Percentiles rank a stretch among this genome's conserved stretches.
Conservation (phyloP, 1,140 invertebrate genomes). For the Maniola jurtina region DNA sequence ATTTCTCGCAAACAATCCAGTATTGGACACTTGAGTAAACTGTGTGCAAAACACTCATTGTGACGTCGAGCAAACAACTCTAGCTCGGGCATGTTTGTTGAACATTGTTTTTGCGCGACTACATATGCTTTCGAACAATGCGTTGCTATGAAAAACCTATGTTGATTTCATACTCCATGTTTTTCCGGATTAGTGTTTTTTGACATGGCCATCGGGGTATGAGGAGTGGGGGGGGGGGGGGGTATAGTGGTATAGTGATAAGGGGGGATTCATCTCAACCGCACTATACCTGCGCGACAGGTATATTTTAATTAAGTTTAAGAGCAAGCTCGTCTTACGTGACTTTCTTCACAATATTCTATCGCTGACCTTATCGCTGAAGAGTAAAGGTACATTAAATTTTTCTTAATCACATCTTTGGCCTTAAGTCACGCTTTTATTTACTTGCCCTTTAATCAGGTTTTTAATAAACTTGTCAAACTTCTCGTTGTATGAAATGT, state of each 20-base stretch:
- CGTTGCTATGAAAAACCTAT: neutral
- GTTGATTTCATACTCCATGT: neutral
- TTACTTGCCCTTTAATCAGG: neutral
- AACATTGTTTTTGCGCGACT: conserved; percentile 15
- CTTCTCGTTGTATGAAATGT: neutral
- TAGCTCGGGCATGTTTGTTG: conserved; percentile 18
- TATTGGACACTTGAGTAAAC: conserved; percentile 20
- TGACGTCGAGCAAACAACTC: conserved; percentile 19
- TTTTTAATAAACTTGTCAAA: neutral
- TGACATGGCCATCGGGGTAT: too few species aligned
- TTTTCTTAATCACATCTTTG: neutral
- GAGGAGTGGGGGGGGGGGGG: too few species aligned
- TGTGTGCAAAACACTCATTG: conserved; percentile 26
- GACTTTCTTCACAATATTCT: neutral
- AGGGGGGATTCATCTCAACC: too few species aligned
- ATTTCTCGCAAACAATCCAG: conserved; percentile 10
- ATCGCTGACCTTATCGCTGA: neutral
- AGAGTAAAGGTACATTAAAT: neutral
- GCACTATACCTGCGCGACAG: too few species aligned
- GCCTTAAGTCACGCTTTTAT: neutral
- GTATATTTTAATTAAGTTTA: neutral
- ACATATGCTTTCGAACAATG: neutral
- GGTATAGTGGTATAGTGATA: too few species aligned
- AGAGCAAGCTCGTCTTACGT: neutral
- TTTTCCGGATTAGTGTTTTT: neutral